Conservation (phyloP, 2,113 vertebrate genomes). For the Tragelaphus scriptus region DNA sequence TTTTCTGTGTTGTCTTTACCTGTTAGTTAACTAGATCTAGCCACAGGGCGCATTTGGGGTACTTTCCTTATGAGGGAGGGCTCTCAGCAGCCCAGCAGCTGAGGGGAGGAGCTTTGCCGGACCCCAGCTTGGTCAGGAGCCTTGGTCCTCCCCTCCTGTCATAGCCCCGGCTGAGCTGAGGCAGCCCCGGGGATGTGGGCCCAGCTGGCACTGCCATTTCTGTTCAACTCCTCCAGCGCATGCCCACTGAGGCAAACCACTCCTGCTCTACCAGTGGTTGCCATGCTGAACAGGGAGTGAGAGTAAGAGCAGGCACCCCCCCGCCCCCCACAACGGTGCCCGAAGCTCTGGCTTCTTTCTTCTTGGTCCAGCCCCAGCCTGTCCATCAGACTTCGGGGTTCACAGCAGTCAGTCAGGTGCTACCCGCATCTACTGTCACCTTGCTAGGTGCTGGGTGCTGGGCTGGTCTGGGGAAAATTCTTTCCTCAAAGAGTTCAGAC, state of each 20-base stretch:
- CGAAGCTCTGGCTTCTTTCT: neutral
- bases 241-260: neutral
- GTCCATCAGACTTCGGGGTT: neutral
- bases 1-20: conserved; percentile 5
- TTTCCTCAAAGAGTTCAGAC: neutral
- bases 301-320: neutral
- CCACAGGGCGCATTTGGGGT: neutral
- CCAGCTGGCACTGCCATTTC: neutral
- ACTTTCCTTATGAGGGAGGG: neutral
- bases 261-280: neutral
- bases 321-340: neutral
- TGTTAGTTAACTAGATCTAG: neutral
- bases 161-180: neutral
- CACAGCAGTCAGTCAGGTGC: neutral
- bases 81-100: neutral
- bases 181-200: neutral
- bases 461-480: neutral
- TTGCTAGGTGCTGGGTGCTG: neutral
- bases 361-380: neutral
- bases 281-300: neutral
- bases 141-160: neutral
- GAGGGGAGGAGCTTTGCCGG: neutral
- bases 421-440: neutral
- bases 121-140: neutral
- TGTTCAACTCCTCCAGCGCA: neutral